Evolutionary conservation across 2,888 invertebrate species (phyloP).

Genomic region (Caenorhabditis sp.): DNA sequence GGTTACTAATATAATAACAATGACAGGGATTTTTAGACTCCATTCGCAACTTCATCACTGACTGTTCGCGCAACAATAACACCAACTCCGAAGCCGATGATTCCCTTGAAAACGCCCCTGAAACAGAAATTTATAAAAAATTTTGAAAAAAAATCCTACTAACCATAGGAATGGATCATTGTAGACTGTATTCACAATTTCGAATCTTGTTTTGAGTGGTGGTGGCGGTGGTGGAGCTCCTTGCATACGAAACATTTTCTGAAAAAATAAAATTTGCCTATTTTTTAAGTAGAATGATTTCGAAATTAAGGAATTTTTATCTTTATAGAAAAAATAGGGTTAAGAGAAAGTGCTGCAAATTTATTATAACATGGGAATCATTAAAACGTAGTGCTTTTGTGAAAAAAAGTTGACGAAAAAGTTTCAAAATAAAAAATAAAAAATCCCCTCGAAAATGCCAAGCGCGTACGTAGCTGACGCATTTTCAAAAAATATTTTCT

Average conservation of each 20-base stretch:
- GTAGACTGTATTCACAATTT: constrained; percentile 51
- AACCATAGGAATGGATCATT: constrained; percentile 57
- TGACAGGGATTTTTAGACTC: constrained; percentile 19
- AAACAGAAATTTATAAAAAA: constrained; percentile 6
- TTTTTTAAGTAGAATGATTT: not conserved
- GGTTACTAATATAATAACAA: not conserved
- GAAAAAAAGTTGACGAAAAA: constrained; percentile 14
- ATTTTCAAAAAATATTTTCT: not conserved
- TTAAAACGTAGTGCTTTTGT: no score
- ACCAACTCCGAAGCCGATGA: constrained; percentile 53
- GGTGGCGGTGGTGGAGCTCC: constrained; percentile 52
- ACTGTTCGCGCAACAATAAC: constrained; percentile 53
- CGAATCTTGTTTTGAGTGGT: constrained; percentile 49
- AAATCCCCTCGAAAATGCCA: not conserved
- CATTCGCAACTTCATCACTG: constrained; percentile 55
- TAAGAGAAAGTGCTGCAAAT: no score
- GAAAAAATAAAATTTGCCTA: not conserved
- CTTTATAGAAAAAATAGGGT: no score
- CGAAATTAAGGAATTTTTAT: no score
- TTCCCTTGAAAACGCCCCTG: constrained; percentile 57
- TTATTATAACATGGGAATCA: no score
- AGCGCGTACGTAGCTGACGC: not conserved
- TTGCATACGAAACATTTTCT: constrained; percentile 55
- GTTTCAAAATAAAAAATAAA: no score
- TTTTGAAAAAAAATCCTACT: not conserved